Percentiles rank a stretch among this genome's conserved stretches.
Evolutionary conservation across 2,797 vertebrate species (phyloP).

Genomic region (Rhinophrynus dorsalis): DNA sequence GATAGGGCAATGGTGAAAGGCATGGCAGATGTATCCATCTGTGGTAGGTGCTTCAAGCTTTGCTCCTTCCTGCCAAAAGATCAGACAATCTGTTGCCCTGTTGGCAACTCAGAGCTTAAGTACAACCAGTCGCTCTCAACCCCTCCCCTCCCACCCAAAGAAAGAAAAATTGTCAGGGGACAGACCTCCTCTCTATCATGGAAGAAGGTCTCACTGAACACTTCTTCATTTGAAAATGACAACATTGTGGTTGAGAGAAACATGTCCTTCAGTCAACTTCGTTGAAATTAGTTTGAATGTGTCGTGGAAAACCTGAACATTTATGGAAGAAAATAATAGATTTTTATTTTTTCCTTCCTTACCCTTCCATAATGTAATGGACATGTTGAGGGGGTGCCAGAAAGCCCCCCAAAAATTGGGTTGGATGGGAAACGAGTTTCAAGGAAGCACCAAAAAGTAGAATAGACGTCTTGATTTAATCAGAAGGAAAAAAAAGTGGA

Average conservation of each 20-base stretch:
- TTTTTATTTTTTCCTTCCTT: no score
- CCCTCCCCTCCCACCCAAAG: neutral
- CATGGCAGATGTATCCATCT: neutral
- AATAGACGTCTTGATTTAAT: neutral
- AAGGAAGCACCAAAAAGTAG: constrained; percentile 34
- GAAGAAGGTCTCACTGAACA: neutral
- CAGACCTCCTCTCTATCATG: neutral
- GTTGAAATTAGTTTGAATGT: neutral
- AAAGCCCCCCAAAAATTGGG: no score
- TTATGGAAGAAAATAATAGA: no score
- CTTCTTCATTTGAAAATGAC: constrained; percentile 11
- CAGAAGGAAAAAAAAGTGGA: neutral
- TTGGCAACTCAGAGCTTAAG: no score
- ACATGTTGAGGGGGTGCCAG: neutral
- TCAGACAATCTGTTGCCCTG: neutral
- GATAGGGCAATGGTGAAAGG: constrained; percentile 6
- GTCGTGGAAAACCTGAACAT: no score
- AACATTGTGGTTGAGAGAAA: neutral
- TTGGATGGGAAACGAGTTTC: neutral
- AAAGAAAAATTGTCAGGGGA: neutral
- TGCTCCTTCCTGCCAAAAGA: neutral
- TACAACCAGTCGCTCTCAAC: no score
- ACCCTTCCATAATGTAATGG: no score
- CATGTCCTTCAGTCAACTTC: neutral
- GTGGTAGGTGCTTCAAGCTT: constrained; percentile 5